Conservation (phyloP, 2,113 vertebrate species). For the Cinclus cinclus region DNA sequence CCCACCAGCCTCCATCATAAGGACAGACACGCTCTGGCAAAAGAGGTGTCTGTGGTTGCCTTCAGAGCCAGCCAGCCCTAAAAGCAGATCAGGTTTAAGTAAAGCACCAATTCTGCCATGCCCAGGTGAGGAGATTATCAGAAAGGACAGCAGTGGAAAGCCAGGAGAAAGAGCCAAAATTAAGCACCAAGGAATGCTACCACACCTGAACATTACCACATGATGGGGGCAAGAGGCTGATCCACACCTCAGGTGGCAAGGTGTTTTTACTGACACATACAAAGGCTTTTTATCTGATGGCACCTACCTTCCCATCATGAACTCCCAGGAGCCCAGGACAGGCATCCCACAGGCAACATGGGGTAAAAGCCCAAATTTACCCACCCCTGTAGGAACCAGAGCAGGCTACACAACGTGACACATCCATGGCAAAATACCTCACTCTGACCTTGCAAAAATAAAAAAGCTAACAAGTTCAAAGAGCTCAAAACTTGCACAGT, state of each 20-base stretch:
- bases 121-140: fast-evolving
- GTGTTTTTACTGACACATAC: neutral
- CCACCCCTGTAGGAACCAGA: neutral
- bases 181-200: neutral
- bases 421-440: fast-evolving
- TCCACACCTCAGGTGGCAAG: neutral
- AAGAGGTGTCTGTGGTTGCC: fast-evolving
- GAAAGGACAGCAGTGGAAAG: neutral
- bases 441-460: neutral
- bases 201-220: fast-evolving
- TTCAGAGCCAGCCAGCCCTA: neutral
- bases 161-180: neutral
- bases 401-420: fast-evolving
- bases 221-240: fast-evolving
- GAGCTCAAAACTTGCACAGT: neutral
- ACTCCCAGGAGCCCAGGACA: fast-evolving
- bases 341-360: fast-evolving
- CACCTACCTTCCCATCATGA: neutral
- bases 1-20: fast-evolving
- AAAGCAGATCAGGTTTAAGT: neutral
- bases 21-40: neutral
- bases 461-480: neutral
- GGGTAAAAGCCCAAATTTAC: neutral
- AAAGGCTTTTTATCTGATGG: neutral
- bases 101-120: neutral